Percentiles rank a stretch among this genome's conserved stretches.
Conservation (phyloP, 2,888 invertebrate genomes). For the Andrena fulva region DNA sequence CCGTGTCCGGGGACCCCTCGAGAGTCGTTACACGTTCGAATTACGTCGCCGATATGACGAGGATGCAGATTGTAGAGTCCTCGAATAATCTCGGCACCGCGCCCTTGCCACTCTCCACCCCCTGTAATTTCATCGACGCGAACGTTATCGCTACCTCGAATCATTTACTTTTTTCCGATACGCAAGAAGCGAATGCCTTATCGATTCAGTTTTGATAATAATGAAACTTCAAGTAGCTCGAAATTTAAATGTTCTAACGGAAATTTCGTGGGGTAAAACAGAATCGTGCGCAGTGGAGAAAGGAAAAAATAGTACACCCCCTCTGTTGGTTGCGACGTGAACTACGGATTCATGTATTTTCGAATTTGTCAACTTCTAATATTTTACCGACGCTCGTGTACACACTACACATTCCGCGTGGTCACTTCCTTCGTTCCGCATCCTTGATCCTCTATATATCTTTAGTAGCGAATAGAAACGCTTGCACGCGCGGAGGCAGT, state of each 20-base stretch:
- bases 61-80: conserved; percentile 40
- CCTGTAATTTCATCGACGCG: conserved; percentile 25
- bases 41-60: conserved; percentile 69
- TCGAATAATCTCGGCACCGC: conserved; percentile 37
- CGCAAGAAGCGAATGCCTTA: background rate
- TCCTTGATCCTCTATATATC: conserved; percentile 20
- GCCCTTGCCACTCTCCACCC: conserved; percentile 9
- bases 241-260: too few species aligned
- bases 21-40: conserved; percentile 69
- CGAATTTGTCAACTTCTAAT: conserved; percentile 6
- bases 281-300: too few species aligned
- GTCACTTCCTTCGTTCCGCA: conserved; percentile 32
- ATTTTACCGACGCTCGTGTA: background rate
- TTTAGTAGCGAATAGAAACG: conserved; percentile 8
- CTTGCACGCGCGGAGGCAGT: conserved; percentile 4
- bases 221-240: too few species aligned
- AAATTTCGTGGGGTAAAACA: too few species aligned
- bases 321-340: background rate
- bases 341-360: background rate
- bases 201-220: too few species aligned
- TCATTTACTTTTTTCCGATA: conserved; percentile 1
- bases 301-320: background rate
- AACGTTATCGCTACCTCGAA: conserved; percentile 8
- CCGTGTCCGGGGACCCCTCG: conserved; percentile 60
- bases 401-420: background rate